phyloP scores from a whole-genome alignment of 1,140 invertebrate genomes.

The Heliconius hewitsoni region DNA sequence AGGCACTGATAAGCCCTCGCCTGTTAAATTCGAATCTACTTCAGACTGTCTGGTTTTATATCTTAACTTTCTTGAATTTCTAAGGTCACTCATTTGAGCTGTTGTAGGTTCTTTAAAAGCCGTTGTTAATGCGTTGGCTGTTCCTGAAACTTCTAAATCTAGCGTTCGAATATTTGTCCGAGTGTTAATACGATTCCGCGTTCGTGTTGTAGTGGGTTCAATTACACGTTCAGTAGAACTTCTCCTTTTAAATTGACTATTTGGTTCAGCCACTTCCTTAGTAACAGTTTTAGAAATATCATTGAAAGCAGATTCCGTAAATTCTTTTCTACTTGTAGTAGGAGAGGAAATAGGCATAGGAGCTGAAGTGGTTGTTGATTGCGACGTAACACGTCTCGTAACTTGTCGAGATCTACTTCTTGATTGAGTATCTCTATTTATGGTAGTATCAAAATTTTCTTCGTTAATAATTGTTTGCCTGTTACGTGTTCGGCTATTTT shows the following conservation, averaged over 20 bases:
- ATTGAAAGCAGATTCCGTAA: slow-evolving; percentile 44
- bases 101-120: slow-evolving; percentile 61
- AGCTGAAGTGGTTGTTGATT: slow-evolving; percentile 37
- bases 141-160: slow-evolving; percentile 66
- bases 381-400: slow-evolving; percentile 39
- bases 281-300: slow-evolving; percentile 53
- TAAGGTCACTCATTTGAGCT: slow-evolving; percentile 57
- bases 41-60: slow-evolving; percentile 66
- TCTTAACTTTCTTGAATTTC: slow-evolving; percentile 66
- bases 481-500: slow-evolving; percentile 57
- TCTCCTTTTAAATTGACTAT: slow-evolving; percentile 59
- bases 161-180: slow-evolving; percentile 53
- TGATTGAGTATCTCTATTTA: slow-evolving; percentile 47
- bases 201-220: slow-evolving; percentile 46
- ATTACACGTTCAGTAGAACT: slow-evolving; percentile 51
- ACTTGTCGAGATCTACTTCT: slow-evolving; percentile 52
- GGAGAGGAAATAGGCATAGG: slow-evolving; percentile 31
- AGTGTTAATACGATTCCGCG: slow-evolving; percentile 58
- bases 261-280: slow-evolving; percentile 46
- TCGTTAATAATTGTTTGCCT: slow-evolving; percentile 46
- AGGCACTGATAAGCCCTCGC: slow-evolving; percentile 53
- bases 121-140: slow-evolving; percentile 62
- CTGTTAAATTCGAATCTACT: slow-evolving; percentile 74
- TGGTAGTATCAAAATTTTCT: slow-evolving; percentile 47
- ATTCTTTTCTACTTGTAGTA: slow-evolving; percentile 25